These are phyloP conservation scores for Menidia beryllina DNA, from an alignment of 2,113 vertebrate species.

Conservation along the genomic window DNA sequence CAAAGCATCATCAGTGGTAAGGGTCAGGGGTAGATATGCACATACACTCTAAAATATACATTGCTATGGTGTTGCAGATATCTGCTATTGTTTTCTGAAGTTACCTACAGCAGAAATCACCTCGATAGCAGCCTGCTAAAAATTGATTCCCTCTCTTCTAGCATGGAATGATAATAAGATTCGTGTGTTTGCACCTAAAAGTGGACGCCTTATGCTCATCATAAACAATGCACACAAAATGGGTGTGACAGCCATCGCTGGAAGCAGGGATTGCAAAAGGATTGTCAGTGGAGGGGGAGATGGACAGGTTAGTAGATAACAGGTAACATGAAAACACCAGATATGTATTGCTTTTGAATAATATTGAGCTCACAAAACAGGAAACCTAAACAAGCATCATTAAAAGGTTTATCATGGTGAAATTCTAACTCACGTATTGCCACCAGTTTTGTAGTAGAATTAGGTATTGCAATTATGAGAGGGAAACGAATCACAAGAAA, in stretches of 20 bases:
- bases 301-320: slow-evolving; percentile 85
- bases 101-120: neutral
- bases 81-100: no score
- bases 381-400: no score
- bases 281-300: slow-evolving; percentile 90
- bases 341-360: no score
- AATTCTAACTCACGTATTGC: no score
- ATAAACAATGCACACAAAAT: slow-evolving; percentile 85
- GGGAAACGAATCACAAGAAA: no score
- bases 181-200: slow-evolving; percentile 86
- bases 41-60: no score
- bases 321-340: neutral
- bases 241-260: slow-evolving; percentile 85
- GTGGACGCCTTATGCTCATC: slow-evolving; percentile 78
- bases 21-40: neutral
- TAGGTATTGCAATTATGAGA: no score
- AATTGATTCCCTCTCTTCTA: slow-evolving; percentile 57
- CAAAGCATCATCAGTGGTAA: slow-evolving; percentile 91
- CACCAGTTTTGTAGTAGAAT: no score
- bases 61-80: no score
- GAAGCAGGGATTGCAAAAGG: slow-evolving; percentile 84
- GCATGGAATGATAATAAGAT: slow-evolving; percentile 91
- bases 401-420: no score
- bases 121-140: neutral
- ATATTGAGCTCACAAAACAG: no score